Conservation (phyloP, 1,140 invertebrate genomes). For the Agrypnia vestita region DNA sequence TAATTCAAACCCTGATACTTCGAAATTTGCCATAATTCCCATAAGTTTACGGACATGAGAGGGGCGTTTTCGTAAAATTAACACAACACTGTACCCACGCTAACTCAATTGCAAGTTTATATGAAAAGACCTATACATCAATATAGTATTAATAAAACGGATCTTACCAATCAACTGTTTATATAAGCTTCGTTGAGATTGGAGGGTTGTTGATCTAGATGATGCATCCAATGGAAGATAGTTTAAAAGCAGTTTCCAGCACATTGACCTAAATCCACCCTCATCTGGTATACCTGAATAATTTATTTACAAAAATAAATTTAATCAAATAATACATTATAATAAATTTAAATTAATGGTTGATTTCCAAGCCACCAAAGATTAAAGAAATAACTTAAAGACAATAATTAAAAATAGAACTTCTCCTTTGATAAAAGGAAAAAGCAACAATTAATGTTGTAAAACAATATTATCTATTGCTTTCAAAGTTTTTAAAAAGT, state of each 20-base stretch:
- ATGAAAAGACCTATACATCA: no score
- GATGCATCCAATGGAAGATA: conserved; percentile 82
- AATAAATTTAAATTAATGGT: conserved; percentile 28
- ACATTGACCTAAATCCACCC: conserved; percentile 81
- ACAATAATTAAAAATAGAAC: conserved; percentile 36
- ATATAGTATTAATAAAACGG: no score
- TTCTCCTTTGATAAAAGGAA: conserved; percentile 38
- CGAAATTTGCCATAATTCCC: background rate
- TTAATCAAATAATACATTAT: background rate
- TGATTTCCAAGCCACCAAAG: background rate
- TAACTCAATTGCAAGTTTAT: no score
- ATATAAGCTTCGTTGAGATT: conserved; percentile 84
- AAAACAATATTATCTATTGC: conserved; percentile 9
- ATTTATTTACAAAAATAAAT: conserved; percentile 53
- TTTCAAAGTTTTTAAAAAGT: conserved; percentile 41
- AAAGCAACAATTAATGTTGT: conserved; percentile 20
- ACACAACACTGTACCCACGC: no score
- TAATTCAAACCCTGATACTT: no score
- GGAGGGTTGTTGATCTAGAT: conserved; percentile 79
- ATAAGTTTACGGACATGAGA: no score
- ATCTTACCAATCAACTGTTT: conserved; percentile 86
- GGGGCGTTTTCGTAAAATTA: no score
- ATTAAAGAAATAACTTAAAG: background rate
- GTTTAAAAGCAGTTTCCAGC: conserved; percentile 89
- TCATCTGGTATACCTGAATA: conserved; percentile 87